phyloP scores from a whole-genome alignment of 2,113 vertebrate genomes.

The Pluvianellus socialis region DNA sequence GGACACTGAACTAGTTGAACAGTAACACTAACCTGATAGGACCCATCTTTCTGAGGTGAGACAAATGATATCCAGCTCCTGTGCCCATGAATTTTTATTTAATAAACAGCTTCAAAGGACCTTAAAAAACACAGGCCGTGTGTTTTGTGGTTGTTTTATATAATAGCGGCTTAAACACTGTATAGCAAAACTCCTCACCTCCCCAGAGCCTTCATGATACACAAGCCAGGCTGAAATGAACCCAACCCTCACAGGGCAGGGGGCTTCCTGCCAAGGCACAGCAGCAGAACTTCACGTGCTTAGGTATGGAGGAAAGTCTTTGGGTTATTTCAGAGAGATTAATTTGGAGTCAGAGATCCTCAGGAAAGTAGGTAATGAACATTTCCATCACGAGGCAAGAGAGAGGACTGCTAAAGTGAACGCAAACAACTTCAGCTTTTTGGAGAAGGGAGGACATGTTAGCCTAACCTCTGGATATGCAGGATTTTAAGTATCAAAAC shows the following conservation, averaged over 20 bases:
- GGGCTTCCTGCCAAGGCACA: background rate
- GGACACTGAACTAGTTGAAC: accelerated
- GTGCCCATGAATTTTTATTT: background rate
- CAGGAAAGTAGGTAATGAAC: background rate
- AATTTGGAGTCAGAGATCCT: background rate
- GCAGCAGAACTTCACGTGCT: background rate
- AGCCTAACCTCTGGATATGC: background rate
- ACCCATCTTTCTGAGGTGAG: background rate
- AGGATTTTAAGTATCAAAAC: background rate
- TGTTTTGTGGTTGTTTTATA: background rate
- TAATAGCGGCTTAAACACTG: background rate
- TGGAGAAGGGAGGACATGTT: accelerated
- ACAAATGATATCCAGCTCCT: background rate
- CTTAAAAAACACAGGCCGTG: background rate
- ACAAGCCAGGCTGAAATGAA: background rate
- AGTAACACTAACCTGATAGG: background rate
- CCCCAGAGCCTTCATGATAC: background rate
- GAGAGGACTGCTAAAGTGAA: background rate
- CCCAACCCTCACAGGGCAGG: background rate
- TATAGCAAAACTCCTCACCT: background rate
- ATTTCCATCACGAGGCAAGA: background rate
- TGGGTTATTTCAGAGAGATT: background rate
- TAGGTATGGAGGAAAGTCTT: background rate
- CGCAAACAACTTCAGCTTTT: background rate
- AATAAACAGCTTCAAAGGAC: background rate